Base-by-base conservation (phyloP, 2,113 vertebrate genomes). In the Periophthalmus modestus region DNA sequence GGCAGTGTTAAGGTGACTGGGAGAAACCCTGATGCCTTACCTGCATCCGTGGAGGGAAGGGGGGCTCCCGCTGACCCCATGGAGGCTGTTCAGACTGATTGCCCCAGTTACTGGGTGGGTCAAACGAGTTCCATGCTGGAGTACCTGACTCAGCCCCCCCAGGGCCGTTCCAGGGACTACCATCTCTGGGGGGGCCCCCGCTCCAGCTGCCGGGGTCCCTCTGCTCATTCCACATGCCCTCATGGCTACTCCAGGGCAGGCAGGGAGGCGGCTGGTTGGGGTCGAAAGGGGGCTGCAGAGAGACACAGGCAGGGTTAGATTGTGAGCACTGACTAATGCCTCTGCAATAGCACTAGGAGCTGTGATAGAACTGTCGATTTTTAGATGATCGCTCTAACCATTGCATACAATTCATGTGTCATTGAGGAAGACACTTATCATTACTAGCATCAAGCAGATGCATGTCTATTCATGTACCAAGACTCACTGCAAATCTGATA, bases 201-300 rank as follows among this genome's bases (percentile, higher is more conserved):
- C 94, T 98, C 97, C 97, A 99, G 88, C 91, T 95, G 1, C 95
- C 95, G 69, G 96, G 95, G 69, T 99, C 96, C 2, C 97, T 90
- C 91, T 97, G 96, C 19, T 99, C 97, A 0, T 94, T 97, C 97
- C 97, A 98, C 94, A 98, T 96, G 7, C 96, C 96, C 82, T 99
- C 97, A 0, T 98, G 98, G 91, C 96, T 96, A 83, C 95, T 98
- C 98, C 98, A 99, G 0, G 97, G 97, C 0, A 97, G 98, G 70
- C 98, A 99, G 0, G 97, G 98, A 0, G 98, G 97, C 0, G 94
- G 96, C 91, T 97, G 93, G 75, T 85, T 92, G 28, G 91, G 95
- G 48, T 95, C 93, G 62, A 94, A 96, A 0, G 94, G 93, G 10
- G 94, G 92, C 90, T 94, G 89, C 0, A 77, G 73, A 68, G 18